phyloP scores from a whole-genome alignment of 2,113 vertebrate genomes.

The Triplophysa dalaica region DNA sequence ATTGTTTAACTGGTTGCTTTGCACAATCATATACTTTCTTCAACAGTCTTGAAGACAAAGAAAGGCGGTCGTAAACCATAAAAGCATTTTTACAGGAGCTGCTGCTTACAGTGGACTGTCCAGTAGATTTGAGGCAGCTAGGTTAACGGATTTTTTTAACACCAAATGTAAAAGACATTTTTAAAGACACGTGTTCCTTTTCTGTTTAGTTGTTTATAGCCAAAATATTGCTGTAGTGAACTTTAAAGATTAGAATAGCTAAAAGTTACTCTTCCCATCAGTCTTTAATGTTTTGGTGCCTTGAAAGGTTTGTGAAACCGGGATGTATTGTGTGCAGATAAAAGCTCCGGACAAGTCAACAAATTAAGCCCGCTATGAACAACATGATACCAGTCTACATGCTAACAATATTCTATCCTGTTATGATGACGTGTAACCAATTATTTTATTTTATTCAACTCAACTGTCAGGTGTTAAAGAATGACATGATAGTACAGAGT shows the following conservation, averaged over 20 bases:
- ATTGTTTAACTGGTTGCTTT: slow-evolving; percentile 61
- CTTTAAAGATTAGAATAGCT: slow-evolving; percentile 16
- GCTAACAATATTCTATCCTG: neutral
- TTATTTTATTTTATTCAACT: slow-evolving; percentile 11
- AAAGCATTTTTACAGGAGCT: slow-evolving; percentile 1
- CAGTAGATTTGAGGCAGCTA: slow-evolving; percentile 1
- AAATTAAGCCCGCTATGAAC: neutral
- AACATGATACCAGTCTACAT: neutral
- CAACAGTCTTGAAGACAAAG: slow-evolving; percentile 30
- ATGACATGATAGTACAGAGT: slow-evolving; percentile 30
- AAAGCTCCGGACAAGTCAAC: neutral
- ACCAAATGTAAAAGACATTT: slow-evolving; percentile 12
- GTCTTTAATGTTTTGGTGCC: slow-evolving; percentile 70
- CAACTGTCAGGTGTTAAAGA: slow-evolving; percentile 33
- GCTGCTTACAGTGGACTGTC: slow-evolving; percentile 34
- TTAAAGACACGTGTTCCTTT: slow-evolving; percentile 43
- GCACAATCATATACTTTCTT: slow-evolving; percentile 66
- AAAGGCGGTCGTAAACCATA: slow-evolving; percentile 27
- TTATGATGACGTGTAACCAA: neutral
- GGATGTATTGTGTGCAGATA: slow-evolving; percentile 17
- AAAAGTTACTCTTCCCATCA: neutral
- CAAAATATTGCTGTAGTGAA: slow-evolving; percentile 25
- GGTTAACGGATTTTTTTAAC: neutral
- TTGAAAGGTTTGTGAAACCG: slow-evolving; percentile 64
- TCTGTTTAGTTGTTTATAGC: slow-evolving; percentile 38